Evolutionary conservation across 2,797 vertebrate species (phyloP).

Genomic region (Spondyliosoma cantharus): DNA sequence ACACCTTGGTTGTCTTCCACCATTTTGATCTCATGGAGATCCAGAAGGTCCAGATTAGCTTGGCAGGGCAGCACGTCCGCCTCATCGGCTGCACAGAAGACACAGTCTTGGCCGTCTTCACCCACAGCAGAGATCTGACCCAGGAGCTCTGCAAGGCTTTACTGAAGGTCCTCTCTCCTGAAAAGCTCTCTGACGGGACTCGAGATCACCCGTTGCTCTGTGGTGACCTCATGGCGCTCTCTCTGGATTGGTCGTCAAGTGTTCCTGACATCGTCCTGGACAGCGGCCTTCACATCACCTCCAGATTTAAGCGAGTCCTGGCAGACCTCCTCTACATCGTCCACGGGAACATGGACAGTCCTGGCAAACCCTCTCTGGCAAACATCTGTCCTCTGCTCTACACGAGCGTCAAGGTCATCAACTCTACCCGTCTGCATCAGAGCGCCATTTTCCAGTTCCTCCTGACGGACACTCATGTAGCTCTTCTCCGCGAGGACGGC

Average conservation of each 20-base stretch:
- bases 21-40: slow-evolving; percentile 67
- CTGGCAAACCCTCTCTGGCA: slow-evolving; percentile 74
- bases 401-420: slow-evolving; percentile 78
- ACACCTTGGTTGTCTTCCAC: slow-evolving; percentile 61
- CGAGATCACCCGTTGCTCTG: slow-evolving; percentile 80
- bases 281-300: slow-evolving; percentile 73
- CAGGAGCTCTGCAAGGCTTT: slow-evolving; percentile 83
- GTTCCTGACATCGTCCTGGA: slow-evolving; percentile 78
- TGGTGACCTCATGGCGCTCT: slow-evolving; percentile 83
- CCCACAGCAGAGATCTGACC: slow-evolving; percentile 82
- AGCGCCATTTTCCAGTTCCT: slow-evolving; percentile 73
- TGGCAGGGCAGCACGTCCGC: slow-evolving; percentile 84
- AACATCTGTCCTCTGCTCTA: slow-evolving; percentile 83
- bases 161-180: slow-evolving; percentile 63
- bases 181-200: slow-evolving; percentile 13
- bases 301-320: slow-evolving; percentile 83
- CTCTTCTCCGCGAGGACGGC: slow-evolving; percentile 79
- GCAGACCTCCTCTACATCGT: slow-evolving; percentile 87
- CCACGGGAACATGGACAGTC: slow-evolving; percentile 84
- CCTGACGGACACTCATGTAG: slow-evolving; percentile 84
- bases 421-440: not conserved
- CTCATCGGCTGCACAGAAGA: slow-evolving; percentile 73
- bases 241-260: slow-evolving; percentile 83
- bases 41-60: slow-evolving; percentile 82
- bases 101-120: slow-evolving; percentile 80